Conservation (phyloP, 2,113 vertebrate genomes). For the Brachyistius frenatus region DNA sequence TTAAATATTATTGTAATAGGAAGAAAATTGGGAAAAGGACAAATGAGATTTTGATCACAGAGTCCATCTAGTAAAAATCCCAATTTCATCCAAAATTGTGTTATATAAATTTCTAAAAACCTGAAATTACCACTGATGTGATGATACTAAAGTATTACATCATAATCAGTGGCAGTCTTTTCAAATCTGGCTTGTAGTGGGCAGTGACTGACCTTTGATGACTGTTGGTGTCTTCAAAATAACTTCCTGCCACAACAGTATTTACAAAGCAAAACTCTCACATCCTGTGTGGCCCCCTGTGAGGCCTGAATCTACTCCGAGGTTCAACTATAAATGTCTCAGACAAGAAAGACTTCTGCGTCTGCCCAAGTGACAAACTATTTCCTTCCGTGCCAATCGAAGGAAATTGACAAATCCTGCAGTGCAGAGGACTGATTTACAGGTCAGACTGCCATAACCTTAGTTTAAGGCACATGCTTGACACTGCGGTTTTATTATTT, state of each 20-base stretch:
- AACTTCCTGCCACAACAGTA: constrained; percentile 52
- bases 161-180: background rate
- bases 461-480: background rate
- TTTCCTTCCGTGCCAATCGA: constrained; percentile 53
- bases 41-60: no score
- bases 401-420: constrained; percentile 47
- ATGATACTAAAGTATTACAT: background rate
- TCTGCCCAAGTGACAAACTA: constrained; percentile 50
- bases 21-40: no score
- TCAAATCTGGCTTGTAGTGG: background rate
- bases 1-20: no score
- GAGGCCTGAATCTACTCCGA: constrained; percentile 13
- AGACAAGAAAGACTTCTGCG: background rate
- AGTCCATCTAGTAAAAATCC: no score
- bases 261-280: constrained; percentile 57
- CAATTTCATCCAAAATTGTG: no score
- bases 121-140: background rate
- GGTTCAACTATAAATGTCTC: constrained; percentile 53
- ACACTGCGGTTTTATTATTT: background rate
- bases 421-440: background rate
- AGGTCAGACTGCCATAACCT: constrained; percentile 33
- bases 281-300: constrained; percentile 52
- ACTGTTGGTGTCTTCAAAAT: constrained; percentile 48
- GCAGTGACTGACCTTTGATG: constrained; percentile 20
- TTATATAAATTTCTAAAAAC: no score